phyloP scores from a whole-genome alignment of 2,113 vertebrate genomes.

The Limanda limanda region DNA sequence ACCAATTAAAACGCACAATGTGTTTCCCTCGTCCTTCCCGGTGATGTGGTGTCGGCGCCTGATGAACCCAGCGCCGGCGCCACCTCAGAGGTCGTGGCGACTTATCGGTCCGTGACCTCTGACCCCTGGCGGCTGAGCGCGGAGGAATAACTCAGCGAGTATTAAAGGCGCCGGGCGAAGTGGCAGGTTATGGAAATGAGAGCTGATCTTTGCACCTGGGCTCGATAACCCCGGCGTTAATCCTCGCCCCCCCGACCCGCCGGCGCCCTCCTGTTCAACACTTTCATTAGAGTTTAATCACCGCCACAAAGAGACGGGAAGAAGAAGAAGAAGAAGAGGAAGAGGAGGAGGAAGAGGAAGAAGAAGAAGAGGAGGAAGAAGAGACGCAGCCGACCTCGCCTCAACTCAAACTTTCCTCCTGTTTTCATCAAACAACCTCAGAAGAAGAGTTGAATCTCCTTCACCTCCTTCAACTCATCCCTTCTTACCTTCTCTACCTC shows the following conservation, averaged over 20 bases:
- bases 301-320: not conserved
- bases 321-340: not conserved
- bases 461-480: not conserved
- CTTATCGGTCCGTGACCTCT: constrained; percentile 54
- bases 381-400: not conserved
- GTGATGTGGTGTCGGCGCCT: constrained; percentile 2
- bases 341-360: not conserved
- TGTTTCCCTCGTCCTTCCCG: not conserved
- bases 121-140: constrained; percentile 15
- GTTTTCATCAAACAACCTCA: not conserved
- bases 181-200: constrained; percentile 63
- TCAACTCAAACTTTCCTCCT: not conserved
- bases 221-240: constrained; percentile 44
- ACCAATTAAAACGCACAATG: not conserved
- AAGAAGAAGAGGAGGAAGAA: not conserved
- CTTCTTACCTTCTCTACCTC: not conserved
- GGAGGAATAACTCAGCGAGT: constrained; percentile 50
- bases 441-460: too few species aligned
- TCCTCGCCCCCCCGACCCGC: constrained; percentile 28
- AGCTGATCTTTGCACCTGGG: constrained; percentile 44
- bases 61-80: constrained; percentile 13
- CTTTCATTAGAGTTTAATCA: constrained; percentile 57
- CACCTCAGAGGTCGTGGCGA: constrained; percentile 28
- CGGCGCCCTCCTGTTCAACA: constrained; percentile 18
- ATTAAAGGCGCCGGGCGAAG: constrained; percentile 23